phyloP scores from a whole-genome alignment of 2,888 invertebrate species.

The Phasia obesa region DNA sequence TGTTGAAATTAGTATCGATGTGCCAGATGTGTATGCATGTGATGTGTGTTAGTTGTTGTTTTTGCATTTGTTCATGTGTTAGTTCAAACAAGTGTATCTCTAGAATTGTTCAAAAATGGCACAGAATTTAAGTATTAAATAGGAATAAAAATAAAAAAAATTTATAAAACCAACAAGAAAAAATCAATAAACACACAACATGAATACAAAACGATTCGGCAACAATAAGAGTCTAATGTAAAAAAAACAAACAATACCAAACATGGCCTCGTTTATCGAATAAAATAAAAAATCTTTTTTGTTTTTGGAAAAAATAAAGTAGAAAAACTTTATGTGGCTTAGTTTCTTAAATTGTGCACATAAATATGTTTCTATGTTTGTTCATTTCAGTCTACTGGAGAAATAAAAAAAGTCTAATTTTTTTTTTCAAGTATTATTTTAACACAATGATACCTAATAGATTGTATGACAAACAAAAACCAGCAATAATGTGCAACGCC shows the following conservation, averaged over 20 bases:
- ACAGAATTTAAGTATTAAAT: conserved; percentile 19
- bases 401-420: neutral
- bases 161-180: conserved; percentile 32
- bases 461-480: conserved; percentile 2
- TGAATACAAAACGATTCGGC: neutral
- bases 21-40: neutral
- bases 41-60: conserved; percentile 20
- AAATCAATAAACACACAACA: conserved; percentile 50
- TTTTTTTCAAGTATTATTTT: conserved; percentile 20
- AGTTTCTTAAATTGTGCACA: conserved; percentile 29
- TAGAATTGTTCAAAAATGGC: conserved; percentile 21
- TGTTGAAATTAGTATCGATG: conserved; percentile 30
- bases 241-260: neutral
- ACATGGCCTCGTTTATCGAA: conserved; percentile 46
- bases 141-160: conserved; percentile 10
- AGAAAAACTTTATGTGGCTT: neutral
- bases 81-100: conserved; percentile 35
- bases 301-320: neutral
- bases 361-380: neutral
- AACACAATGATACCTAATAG: conserved; percentile 1
- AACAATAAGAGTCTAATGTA: conserved; percentile 13
- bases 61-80: neutral
- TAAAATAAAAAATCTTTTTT: conserved; percentile 10
- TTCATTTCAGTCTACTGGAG: conserved; percentile 3
- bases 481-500: conserved; percentile 23